A percentile compares a stretch with the other conserved stretches of the same genome.
Evolutionary conservation across 1,140 invertebrate genomes (phyloP).

Genomic region (Drosophila mayri): DNA sequence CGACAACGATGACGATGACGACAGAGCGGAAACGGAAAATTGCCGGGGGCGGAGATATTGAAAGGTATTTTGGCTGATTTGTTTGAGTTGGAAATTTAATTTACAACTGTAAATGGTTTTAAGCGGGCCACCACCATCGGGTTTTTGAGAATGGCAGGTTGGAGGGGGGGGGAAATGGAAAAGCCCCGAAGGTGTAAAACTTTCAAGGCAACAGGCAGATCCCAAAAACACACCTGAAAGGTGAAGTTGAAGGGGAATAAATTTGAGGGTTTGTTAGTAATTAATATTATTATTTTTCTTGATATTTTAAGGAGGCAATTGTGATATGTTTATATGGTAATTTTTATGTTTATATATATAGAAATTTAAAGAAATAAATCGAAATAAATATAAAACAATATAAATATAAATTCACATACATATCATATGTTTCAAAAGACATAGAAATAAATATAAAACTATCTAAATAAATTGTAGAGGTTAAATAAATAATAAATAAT

Average conservation of each 20-base stretch:
- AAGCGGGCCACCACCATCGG: constrained; percentile 22
- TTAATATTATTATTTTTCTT: constrained; percentile 1
- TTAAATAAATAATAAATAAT: too few relatives aligned
- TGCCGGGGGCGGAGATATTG: constrained; percentile 72
- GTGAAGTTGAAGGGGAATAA: background rate
- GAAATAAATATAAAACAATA: background rate
- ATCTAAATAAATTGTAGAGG: too few relatives aligned
- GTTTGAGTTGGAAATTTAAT: constrained; percentile 82
- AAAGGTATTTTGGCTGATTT: constrained; percentile 82
- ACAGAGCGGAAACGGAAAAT: constrained; percentile 20
- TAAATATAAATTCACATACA: too few relatives aligned
- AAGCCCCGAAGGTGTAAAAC: constrained; percentile 3
- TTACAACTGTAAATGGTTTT: constrained; percentile 81
- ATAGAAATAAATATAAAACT: too few relatives aligned
- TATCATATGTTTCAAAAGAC: too few relatives aligned
- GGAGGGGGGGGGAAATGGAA: constrained; percentile 7
- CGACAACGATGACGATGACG: constrained; percentile 18
- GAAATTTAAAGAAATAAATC: background rate
- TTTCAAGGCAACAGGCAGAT: constrained; percentile 10
- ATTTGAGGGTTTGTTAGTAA: background rate
- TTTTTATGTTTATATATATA: background rate
- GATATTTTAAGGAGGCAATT: background rate
- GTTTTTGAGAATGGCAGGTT: background rate
- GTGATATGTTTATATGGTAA: background rate
- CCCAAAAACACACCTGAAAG: constrained; percentile 15